Percentiles rank a stretch among this genome's conserved stretches.
phyloP scores from a whole-genome alignment of 1,140 invertebrate genomes.

The Cotesia glomerata region DNA sequence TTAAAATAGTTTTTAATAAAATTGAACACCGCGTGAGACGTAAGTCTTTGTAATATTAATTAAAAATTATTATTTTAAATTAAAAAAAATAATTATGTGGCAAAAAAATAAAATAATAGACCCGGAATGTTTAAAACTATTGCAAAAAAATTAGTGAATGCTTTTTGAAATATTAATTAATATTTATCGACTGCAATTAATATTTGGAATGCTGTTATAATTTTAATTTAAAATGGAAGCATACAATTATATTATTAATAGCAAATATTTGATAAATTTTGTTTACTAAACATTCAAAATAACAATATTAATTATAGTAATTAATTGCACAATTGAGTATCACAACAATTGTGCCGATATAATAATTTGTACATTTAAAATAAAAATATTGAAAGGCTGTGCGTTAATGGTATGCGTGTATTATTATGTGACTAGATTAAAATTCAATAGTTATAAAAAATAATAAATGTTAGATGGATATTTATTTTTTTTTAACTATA shows the following conservation, averaged over 20 bases:
- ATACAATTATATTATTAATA: no score
- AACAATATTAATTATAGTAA: no score
- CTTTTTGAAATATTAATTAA: no score
- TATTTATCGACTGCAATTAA: no score
- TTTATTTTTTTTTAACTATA: conserved; percentile 33
- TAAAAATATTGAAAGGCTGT: neutral
- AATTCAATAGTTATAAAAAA: conserved; percentile 38
- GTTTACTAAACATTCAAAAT: neutral
- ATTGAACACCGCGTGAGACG: conserved; percentile 44
- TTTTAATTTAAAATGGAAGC: no score
- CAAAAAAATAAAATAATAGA: conserved; percentile 8
- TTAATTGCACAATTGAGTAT: no score
- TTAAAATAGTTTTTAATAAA: neutral
- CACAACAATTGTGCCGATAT: no score
- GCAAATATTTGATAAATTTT: neutral
- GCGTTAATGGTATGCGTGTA: conserved; percentile 6
- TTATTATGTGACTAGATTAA: conserved; percentile 53
- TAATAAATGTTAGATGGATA: conserved; percentile 28
- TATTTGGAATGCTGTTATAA: no score
- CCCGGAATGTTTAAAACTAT: no score
- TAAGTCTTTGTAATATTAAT: conserved; percentile 38
- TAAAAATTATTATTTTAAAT: conserved; percentile 36
- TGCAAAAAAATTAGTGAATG: no score
- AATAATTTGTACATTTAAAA: no score
- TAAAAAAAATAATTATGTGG: conserved; percentile 24